These are phyloP conservation scores for Aurelia coerulea DNA, from an alignment of 30 jellyfish, hydroid and myxozoan species.

Conservation along the genomic window DNA sequence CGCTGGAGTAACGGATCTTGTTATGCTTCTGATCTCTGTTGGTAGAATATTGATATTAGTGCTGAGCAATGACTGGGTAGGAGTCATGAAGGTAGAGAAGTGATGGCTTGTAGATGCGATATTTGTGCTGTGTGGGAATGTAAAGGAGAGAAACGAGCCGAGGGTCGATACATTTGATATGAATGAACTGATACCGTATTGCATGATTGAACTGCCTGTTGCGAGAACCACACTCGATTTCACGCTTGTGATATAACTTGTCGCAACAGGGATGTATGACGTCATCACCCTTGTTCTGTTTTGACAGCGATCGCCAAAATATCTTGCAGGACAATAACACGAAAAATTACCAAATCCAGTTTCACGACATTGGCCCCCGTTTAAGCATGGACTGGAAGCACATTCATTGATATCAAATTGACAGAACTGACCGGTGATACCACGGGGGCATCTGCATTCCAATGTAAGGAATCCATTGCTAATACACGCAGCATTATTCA, in stretches of 20 bases:
- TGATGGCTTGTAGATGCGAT: background rate
- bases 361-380: conserved; percentile 82
- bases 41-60: background rate
- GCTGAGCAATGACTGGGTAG: background rate
- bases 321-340: conserved; percentile 72
- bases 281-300: conserved; percentile 5
- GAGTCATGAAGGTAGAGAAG: background rate
- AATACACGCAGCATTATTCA: conserved; percentile 64
- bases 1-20: too few species aligned
- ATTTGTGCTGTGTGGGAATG: background rate
- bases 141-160: too few species aligned
- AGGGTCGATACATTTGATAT: too few species aligned
- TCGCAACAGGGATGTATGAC: background rate
- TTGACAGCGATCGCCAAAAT: conserved; percentile 66
- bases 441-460: conserved; percentile 77
- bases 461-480: background rate
- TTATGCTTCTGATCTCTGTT: too few species aligned
- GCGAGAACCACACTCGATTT: background rate
- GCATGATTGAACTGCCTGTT: background rate
- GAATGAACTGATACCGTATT: too few species aligned
- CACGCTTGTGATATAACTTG: background rate
- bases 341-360: conserved; percentile 20
- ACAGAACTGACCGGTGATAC: conserved; percentile 86
- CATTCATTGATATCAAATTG: conserved; percentile 77
- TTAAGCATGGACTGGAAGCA: conserved; percentile 65